Percentiles rank a stretch among this genome's conserved stretches.
These are phyloP conservation scores for Vultur gryphus DNA, from an alignment of 2,797 vertebrate species.

Conservation along the genomic window DNA sequence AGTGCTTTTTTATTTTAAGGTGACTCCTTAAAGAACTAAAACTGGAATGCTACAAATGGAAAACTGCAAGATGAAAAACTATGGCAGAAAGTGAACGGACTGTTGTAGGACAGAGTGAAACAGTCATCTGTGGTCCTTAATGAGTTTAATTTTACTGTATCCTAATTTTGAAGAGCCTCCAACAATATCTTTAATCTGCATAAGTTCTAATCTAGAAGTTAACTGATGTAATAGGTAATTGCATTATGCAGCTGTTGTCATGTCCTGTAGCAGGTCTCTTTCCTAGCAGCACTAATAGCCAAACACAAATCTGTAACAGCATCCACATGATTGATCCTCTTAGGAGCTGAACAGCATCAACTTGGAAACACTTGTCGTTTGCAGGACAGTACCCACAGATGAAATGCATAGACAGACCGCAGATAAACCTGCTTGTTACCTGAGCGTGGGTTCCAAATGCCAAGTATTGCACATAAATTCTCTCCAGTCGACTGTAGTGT, in stretches of 20 bases:
- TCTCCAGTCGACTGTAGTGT: conserved; percentile 96
- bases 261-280: neutral
- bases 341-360: neutral
- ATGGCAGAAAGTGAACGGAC: neutral
- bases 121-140: neutral
- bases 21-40: neutral
- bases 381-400: neutral
- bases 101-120: neutral
- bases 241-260: neutral
- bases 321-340: neutral
- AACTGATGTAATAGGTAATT: neutral
- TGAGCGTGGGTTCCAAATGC: conserved; percentile 96
- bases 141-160: neutral
- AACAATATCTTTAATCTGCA: neutral
- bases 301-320: neutral
- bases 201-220: neutral
- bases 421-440: conserved; percentile 70
- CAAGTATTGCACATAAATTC: conserved; percentile 99
- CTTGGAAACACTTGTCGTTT: neutral
- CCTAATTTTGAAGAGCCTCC: neutral
- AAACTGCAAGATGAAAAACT: neutral
- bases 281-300: neutral
- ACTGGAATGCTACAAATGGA: neutral
- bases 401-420: neutral
- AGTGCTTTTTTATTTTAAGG: neutral